Evolutionary conservation across 2,797 vertebrate genomes (phyloP), one percentile per base, ranked within the genome.

Genomic region (Champsocephalus esox): DNA sequence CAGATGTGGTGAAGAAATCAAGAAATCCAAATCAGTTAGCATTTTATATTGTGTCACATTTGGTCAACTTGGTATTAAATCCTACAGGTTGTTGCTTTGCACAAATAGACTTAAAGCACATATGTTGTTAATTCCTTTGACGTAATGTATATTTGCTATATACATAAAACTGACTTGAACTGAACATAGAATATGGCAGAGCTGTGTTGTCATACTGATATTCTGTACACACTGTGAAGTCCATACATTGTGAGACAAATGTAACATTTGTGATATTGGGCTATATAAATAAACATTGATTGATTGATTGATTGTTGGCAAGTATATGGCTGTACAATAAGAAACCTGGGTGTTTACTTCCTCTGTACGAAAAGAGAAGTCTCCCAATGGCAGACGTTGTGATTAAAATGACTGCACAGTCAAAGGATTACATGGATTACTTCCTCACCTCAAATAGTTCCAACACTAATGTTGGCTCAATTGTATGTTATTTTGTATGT

Each of bases 301-400:
- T 21, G 21, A 21, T 21, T 21, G 21, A 21, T 21, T 21, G 21
- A 21, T 21, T 21, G 21, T 21, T 28, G 28, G 28, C 28, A 28
- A 28, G 28, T 28, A 28, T 28, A 28, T 28, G 28, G 28, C 28
- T 28, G 28, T 5, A 5, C 28, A 28, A 28, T 28, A 28, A 28
- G 28, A 28, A 28, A 28, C 28, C 28, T 55, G 24, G 41, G 70
- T 57, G 50, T 50, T 49, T 48, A 6, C n/a, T 72, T 54, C 48
- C 54, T 21, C 32, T 65, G 34, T 43, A 45, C 13, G 6, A 19
- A 48, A 21, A 60, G 28, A 69, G 19, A 45, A 55, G 21, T 76
- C 60, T 55, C 65, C 48, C 56, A 61, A 32, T 50, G 65, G 49
- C 12, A 3, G 32, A 55, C 17, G 44, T 19, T 62, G 62, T 61